Evolutionary conservation across 2,113 vertebrate genomes (phyloP), one percentile per base, ranked within the genome.

Genomic region (Lynx canadensis): DNA sequence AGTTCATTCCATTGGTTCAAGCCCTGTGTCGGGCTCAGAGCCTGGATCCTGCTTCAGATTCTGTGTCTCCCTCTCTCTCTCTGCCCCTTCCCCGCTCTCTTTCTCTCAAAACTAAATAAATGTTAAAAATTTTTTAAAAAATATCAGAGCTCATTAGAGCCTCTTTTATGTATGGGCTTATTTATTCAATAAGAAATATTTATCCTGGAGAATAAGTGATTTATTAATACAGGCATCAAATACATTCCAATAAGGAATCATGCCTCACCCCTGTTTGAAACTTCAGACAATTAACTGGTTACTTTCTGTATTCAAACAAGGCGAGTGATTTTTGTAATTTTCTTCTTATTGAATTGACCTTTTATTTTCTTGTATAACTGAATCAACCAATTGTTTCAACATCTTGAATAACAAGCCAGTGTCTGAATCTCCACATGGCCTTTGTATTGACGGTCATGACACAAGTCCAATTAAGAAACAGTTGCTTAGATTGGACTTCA

Each of bases 101-200:
- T 21, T 57, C 21, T 60, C 57, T 60, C 57, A 60, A 60, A 25
- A 60, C 21, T 23, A 21, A 57, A 57, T 57, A 60, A 60, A 23
- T 1, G 9, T 60, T 60, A 60, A 60, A 50, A 14, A 1, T 45
- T 45, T 45, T 45, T 0, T 7, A 19, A 36, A 90, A 65, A 73
- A 71, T 69, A 60, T 79, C 89, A 52, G 86, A 81, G 41, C 7
- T n/a, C 23, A 10, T 1, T 10, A 78, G 74, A 73, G 52, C 2
- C 16, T 85, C 50, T 76, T 71, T 96, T 86, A 69, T 68, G 38
- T 10, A 7, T n/a, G 7, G 29, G 4, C 38, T 94, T 94, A 83
- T 71, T 84, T 71, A 80, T 66, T 96, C 83, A 95, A 95, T 4
- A 74, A 80, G 60, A 94, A 81, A 57, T 91, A 27, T n/a, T 78